Conservation (phyloP, 2,797 vertebrate genomes). For the Chaetodon trifasciatus region DNA sequence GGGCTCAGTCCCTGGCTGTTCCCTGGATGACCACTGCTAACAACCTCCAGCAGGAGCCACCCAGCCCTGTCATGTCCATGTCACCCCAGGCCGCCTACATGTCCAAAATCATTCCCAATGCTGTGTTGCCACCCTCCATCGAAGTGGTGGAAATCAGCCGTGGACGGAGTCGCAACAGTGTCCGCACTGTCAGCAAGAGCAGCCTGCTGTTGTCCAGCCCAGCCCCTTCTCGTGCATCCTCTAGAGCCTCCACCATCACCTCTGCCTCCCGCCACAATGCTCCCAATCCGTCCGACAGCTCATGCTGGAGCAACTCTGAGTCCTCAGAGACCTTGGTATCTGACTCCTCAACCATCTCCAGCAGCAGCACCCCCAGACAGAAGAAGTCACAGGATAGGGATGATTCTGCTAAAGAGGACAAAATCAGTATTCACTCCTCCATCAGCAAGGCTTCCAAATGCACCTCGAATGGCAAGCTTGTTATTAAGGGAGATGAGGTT, state of each 20-base stretch:
- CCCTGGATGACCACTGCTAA: constrained; percentile 89
- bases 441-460: constrained; percentile 49
- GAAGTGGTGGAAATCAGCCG: constrained; percentile 94
- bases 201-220: constrained; percentile 94
- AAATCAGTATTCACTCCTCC: constrained; percentile 73
- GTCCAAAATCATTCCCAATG: constrained; percentile 98
- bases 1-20: constrained; percentile 88
- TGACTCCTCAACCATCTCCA: constrained; percentile 95
- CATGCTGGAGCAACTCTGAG: constrained; percentile 91
- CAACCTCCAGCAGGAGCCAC: constrained; percentile 67
- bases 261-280: constrained; percentile 69
- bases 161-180: constrained; percentile 90
- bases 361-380: constrained; percentile 80
- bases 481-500: constrained; percentile 46
- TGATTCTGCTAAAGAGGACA: constrained; percentile 59
- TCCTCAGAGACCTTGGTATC: constrained; percentile 97
- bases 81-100: constrained; percentile 96
- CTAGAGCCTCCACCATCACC: constrained; percentile 85
- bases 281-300: constrained; percentile 73
- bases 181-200: constrained; percentile 90
- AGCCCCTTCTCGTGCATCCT: constrained; percentile 87
- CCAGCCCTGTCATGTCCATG: constrained; percentile 93
- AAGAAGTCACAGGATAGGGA: constrained; percentile 42
- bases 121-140: constrained; percentile 93
- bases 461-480: constrained; percentile 64